Percentiles rank a stretch among this genome's conserved stretches.
phyloP scores from a whole-genome alignment of 2,888 invertebrate genomes.

The Platynereis dumerilii region DNA sequence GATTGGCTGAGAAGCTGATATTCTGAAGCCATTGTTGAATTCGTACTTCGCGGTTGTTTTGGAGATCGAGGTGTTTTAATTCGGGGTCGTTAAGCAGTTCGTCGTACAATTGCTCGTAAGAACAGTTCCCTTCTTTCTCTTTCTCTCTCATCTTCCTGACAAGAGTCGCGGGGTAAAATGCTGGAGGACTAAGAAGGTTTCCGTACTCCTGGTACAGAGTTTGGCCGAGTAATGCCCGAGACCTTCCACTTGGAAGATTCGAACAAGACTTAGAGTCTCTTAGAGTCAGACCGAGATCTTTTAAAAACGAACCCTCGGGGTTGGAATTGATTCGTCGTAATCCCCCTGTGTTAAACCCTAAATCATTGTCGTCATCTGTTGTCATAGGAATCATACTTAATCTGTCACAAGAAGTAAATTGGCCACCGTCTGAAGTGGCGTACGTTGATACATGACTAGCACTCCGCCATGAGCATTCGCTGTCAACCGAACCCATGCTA shows the following conservation, averaged over 20 bases:
- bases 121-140: background rate
- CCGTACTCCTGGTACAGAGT: background rate
- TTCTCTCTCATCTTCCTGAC: background rate
- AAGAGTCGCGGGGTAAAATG: background rate
- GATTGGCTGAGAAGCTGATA: background rate
- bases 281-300: slow-evolving; percentile 7
- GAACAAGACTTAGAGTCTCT: slow-evolving; percentile 25
- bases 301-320: slow-evolving; percentile 21
- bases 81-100: background rate
- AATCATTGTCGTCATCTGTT: slow-evolving; percentile 6
- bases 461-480: slow-evolving; percentile 20
- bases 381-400: slow-evolving; percentile 2
- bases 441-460: slow-evolving; percentile 29
- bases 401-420: slow-evolving; percentile 25
- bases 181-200: slow-evolving; percentile 5
- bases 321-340: slow-evolving; percentile 27
- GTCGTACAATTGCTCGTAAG: slow-evolving; percentile 10
- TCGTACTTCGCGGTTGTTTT: background rate
- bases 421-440: slow-evolving; percentile 24
- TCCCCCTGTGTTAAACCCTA: slow-evolving; percentile 4
- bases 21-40: slow-evolving; percentile 11
- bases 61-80: background rate
- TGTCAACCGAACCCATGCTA: slow-evolving; percentile 22
- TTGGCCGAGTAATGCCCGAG: background rate
- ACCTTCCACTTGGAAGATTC: background rate